Base-by-base conservation (phyloP, 2,888 invertebrate species). In the Phania funesta region DNA sequence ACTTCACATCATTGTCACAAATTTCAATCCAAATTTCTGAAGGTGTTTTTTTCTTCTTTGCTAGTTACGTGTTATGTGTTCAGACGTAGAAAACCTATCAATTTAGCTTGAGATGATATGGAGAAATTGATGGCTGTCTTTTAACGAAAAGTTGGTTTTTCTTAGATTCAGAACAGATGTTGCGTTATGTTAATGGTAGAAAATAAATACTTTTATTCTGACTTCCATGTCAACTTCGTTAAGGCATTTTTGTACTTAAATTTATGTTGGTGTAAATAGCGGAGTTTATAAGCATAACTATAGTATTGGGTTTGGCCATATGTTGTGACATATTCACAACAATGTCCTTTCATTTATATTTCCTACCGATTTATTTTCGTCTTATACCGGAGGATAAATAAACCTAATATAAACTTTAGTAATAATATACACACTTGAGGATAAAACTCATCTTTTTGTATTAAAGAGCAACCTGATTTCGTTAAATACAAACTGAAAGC, bases 51-150 rank as follows among this genome's bases (percentile, higher is more conserved):
- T 29, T 46, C 29, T n/a, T 38, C 6, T 24, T 46, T 18, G 3
- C 32, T 29, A 67, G 85, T 80, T 84, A 84, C 84, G 84, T 85
- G 85, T 84, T 84, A 82, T 86, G 87, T 89, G 89, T 89, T 88
- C 87, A 87, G 85, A 86, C 86, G 87, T 87, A 86, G 83, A 86
- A 86, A n/a, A n/a, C n/a, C n/a, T n/a, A n/a, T n/a, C n/a, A n/a
- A n/a, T n/a, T n/a, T n/a, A n/a, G n/a, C n/a, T n/a, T n/a, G n/a
- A n/a, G n/a, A n/a, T n/a, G n/a, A n/a, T n/a, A n/a, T n/a, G n/a
- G n/a, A n/a, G n/a, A 58, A 64, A 65, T 35, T 26, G 56, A 56
- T 41, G 52, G 7, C 4, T 13, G 20, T 54, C 35, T 18, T 38
- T 38, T 38, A 9, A 13, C n/a, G 11, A 13, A 0, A 38, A 13